A percentile compares a stretch with the other conserved stretches of the same genome.
phyloP scores from a whole-genome alignment of 2,113 vertebrate genomes.

The Alexandromys fortis region DNA sequence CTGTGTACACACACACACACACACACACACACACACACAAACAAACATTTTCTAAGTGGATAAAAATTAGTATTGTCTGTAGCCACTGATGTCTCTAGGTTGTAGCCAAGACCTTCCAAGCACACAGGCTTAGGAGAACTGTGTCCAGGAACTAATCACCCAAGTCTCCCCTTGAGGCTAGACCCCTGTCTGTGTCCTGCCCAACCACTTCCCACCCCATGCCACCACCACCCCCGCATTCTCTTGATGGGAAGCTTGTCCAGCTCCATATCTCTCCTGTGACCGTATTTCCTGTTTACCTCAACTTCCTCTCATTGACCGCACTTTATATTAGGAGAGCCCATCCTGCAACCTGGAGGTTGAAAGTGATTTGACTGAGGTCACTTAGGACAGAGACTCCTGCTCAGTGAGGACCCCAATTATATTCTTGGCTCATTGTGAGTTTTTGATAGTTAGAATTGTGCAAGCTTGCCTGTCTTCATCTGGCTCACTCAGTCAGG shows the following conservation, averaged over 20 bases:
- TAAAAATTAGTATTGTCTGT: background rate
- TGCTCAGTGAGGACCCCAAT: background rate
- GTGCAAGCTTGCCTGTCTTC: background rate
- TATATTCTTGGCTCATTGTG: background rate
- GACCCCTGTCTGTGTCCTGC: background rate
- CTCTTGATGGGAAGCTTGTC: background rate
- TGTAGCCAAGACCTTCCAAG: no score
- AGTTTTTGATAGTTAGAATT: background rate
- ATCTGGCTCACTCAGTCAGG: background rate
- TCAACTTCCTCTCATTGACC: background rate
- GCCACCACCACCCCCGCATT: no score
- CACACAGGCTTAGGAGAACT: background rate
- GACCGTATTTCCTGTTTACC: no score
- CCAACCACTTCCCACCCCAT: background rate
- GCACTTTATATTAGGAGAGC: background rate
- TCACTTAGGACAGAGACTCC: background rate
- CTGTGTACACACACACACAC: background rate
- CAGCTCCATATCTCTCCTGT: no score
- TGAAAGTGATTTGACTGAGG: no score
- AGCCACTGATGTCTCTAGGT: background rate
- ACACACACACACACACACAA: no score
- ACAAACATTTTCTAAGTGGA: background rate
- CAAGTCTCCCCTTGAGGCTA: background rate
- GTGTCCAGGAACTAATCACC: background rate
- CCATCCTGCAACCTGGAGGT: accelerated